Base-by-base conservation (phyloP, 2,888 invertebrate species). In the Diaphora mendica region DNA sequence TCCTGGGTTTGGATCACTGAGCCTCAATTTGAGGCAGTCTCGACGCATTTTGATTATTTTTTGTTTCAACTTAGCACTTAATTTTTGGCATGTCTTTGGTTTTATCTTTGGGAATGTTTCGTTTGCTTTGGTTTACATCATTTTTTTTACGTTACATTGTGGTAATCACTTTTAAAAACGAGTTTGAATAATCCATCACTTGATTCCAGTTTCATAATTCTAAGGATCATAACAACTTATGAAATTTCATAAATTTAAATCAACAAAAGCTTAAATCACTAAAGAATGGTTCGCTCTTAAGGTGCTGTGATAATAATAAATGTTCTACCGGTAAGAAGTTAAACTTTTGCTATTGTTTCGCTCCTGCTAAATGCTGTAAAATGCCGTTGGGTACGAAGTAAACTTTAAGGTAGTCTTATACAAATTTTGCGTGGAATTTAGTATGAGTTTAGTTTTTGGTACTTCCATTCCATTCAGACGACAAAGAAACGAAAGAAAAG, bases 21-120 rank as follows among this genome's bases (percentile, higher is more conserved):
- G 92, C 81, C 95, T 90, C 79, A 96, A 85, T 79, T 94, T 94
- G 64, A 96, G 89, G 78, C 93, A 93, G 82, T 96, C 96, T 55
- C 96, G 93, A 77, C 95, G 92, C 94, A 95, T 95, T 83, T 86
- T 91, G 79, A 78, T 64, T 64, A 71, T 79, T 8, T n/a, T 48
- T 67, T 70, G 44, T 23, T 23, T 48, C 55, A 68, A 74, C 39
- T 86, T 81, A 82, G 70, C 78, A 82, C 73, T 83, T 72, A 69
- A 74, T 62, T 62, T 72, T 71, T 74, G 39, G 73, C 79, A 79
- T 83, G 72, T 82, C 83, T 86, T 86, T 85, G 83, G 82, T 83
- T 76, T 72, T 74, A 73, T 83, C 79, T 87, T 88, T 86, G 84
- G 88, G 87, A 88, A 88, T 87, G 87, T 87, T 83, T 68, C 26